These are phyloP conservation scores for Chromoteleia sp. DNA, from an alignment of 2,888 invertebrate species.

Conservation along the genomic window DNA sequence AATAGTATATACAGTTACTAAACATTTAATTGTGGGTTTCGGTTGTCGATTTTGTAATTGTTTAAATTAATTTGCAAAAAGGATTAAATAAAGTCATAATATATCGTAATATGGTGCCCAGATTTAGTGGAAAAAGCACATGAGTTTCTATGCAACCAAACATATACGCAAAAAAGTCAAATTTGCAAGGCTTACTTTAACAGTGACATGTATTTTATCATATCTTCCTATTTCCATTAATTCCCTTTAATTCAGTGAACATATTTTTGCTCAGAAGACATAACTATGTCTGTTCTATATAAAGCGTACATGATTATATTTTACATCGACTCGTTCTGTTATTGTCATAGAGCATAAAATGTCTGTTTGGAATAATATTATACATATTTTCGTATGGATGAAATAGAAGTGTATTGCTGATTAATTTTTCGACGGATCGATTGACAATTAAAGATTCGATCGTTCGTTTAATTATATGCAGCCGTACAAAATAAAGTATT, in stretches of 20 bases:
- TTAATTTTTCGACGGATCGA: constrained; percentile 20
- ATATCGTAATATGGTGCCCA: constrained; percentile 39
- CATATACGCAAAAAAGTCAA: constrained; percentile 37
- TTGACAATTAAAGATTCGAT: neutral
- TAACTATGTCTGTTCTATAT: constrained; percentile 43
- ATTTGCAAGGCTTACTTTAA: constrained; percentile 57
- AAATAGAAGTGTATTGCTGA: constrained; percentile 24
- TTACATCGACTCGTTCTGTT: constrained; percentile 55
- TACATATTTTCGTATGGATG: constrained; percentile 47
- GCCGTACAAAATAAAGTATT: constrained; percentile 27
- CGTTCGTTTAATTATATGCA: constrained; percentile 11
- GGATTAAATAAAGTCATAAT: constrained; percentile 64
- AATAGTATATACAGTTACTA: constrained; percentile 6
- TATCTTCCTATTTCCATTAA: constrained; percentile 63
- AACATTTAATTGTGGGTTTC: constrained; percentile 9
- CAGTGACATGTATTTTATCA: constrained; percentile 57
- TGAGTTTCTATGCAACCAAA: constrained; percentile 48
- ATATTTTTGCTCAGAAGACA: constrained; percentile 68
- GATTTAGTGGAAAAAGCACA: constrained; percentile 49
- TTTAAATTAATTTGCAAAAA: constrained; percentile 36
- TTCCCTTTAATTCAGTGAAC: constrained; percentile 45
- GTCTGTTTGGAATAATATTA: constrained; percentile 49
- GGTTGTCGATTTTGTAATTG: neutral
- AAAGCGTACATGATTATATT: constrained; percentile 48
- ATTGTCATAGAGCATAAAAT: constrained; percentile 46